These are phyloP conservation scores for Centruroides sculpturatus DNA, from an alignment of 1,140 invertebrate species.

Conservation along the genomic window DNA sequence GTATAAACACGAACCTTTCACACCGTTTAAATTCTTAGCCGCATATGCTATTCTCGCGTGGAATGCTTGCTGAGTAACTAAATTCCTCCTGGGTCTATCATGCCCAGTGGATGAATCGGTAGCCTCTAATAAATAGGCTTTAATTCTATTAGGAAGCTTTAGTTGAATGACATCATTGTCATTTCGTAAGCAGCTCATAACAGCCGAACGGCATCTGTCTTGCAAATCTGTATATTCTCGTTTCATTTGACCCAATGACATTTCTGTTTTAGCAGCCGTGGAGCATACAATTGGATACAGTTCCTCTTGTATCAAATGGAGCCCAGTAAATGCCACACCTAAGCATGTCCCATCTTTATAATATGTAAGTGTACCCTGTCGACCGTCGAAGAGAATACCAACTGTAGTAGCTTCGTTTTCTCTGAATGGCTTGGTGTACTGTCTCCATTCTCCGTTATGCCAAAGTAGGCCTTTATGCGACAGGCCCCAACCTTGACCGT, in stretches of 20 bases:
- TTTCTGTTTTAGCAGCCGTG: conserved; percentile 58
- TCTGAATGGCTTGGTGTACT: conserved; percentile 50
- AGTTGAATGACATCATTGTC: conserved; percentile 22
- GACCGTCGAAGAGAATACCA: conserved; percentile 49
- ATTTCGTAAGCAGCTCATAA: conserved; percentile 19
- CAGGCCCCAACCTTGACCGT: conserved; percentile 52
- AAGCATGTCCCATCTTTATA: conserved; percentile 52
- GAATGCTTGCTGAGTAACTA: background rate
- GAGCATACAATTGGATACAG: conserved; percentile 54
- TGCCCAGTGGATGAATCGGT: background rate
- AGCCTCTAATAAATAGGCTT: conserved; percentile 20
- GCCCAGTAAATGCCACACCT: conserved; percentile 38
- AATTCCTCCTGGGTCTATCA: background rate
- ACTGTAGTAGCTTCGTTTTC: conserved; percentile 51
- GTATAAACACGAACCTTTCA: too few species aligned
- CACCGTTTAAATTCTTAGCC: too few species aligned
- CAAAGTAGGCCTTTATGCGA: conserved; percentile 56
- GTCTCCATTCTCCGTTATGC: conserved; percentile 43
- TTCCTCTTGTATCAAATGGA: conserved; percentile 35
- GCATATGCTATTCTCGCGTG: too few species aligned
- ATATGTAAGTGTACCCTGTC: conserved; percentile 50
- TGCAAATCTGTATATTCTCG: conserved; percentile 49
- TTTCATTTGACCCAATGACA: conserved; percentile 40
- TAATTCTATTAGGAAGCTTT: conserved; percentile 25
- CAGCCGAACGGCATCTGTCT: conserved; percentile 35